These are phyloP conservation scores for Bombus waltoni DNA, from an alignment of 1,140 invertebrate genomes.

Conservation along the genomic window DNA sequence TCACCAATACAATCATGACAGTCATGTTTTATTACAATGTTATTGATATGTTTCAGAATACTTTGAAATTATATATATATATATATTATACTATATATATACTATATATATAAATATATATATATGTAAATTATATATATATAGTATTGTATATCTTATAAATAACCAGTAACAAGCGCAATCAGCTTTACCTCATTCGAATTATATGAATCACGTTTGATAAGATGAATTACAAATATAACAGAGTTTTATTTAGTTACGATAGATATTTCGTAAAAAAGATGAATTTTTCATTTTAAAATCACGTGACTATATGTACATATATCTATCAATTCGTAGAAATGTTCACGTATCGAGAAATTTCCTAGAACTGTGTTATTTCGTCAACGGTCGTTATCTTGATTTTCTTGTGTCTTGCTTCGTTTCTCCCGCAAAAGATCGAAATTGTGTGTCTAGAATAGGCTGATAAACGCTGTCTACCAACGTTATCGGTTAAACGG, in stretches of 20 bases:
- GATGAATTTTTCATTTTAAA: not conserved
- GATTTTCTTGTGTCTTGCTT: not conserved
- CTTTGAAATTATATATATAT: too few species aligned
- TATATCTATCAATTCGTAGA: not conserved
- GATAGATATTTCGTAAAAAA: too few species aligned
- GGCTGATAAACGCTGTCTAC: not conserved
- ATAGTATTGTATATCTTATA: not conserved
- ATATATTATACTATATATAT: too few species aligned
- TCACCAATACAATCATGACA: too few species aligned
- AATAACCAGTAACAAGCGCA: not conserved
- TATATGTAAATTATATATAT: too few species aligned
- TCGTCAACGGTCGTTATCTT: not conserved
- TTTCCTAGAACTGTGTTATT: not conserved
- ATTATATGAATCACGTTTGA: not conserved
- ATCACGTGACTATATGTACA: not conserved
- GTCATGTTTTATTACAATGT: too few species aligned
- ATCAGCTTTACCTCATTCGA: not conserved
- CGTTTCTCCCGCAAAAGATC: not conserved
- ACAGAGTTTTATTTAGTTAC: too few species aligned
- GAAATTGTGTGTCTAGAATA: not conserved
- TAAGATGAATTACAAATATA: not conserved
- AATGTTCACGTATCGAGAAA: not conserved
- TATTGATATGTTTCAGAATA: too few species aligned
- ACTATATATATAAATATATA: too few species aligned
- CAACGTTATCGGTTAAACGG: slow-evolving; percentile 18